phyloP scores from a whole-genome alignment of 2,797 vertebrate species.

The Prionace glauca region DNA sequence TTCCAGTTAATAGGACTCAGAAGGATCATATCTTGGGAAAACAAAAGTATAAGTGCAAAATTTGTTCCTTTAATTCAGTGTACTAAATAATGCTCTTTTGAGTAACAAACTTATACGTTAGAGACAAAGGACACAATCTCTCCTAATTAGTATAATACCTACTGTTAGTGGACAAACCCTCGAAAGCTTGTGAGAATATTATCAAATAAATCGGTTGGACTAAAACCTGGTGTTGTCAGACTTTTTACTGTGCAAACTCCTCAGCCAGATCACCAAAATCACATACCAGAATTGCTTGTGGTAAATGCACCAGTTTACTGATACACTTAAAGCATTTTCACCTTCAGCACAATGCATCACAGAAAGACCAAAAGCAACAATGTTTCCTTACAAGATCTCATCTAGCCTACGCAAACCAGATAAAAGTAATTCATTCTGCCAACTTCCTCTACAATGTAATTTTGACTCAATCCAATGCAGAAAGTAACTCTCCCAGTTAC shows the following conservation, averaged over 20 bases:
- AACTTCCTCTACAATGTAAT: not conserved
- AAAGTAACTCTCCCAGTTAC: not conserved
- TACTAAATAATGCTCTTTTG: not conserved
- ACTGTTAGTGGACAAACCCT: not conserved
- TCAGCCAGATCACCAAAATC: not conserved
- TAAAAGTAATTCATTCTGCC: not conserved
- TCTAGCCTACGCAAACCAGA: not conserved
- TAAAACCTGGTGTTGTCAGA: no score
- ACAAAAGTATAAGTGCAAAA: not conserved
- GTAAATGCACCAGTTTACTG: not conserved
- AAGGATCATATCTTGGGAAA: not conserved
- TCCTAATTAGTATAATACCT: not conserved
- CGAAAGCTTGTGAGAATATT: no score
- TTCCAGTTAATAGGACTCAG: not conserved
- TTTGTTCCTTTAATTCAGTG: not conserved
- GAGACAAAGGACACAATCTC: no score
- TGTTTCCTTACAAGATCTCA: not conserved
- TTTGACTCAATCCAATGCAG: constrained; percentile 21
- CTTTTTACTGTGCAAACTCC: no score
- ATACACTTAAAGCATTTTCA: not conserved
- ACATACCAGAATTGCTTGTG: not conserved
- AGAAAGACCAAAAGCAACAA: not conserved
- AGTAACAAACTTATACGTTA: not conserved
- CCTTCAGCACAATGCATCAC: not conserved
- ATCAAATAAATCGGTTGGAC: no score